A percentile compares a stretch with the other conserved stretches of the same genome.
phyloP scores from a whole-genome alignment of 2,797 vertebrate species.

The Tangara arthus region DNA sequence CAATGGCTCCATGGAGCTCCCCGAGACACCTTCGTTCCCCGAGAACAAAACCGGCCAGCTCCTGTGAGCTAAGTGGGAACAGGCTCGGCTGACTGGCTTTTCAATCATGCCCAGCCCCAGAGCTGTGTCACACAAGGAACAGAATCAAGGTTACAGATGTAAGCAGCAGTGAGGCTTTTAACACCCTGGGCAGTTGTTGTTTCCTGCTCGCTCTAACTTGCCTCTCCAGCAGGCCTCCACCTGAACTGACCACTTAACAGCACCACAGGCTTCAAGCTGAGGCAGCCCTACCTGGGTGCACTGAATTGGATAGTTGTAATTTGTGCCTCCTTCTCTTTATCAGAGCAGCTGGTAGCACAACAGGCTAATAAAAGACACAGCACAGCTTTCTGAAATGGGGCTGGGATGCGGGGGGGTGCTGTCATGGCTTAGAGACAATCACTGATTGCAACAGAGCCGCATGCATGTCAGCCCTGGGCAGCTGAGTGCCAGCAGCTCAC shows the following conservation, averaged over 20 bases:
- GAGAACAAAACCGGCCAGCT: neutral
- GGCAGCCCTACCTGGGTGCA: neutral
- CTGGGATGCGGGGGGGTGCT: neutral
- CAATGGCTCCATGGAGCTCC: conserved; percentile 6
- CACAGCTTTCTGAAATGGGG: neutral
- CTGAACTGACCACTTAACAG: conserved; percentile 5
- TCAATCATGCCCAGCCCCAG: conserved; percentile 32
- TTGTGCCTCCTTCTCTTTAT: neutral
- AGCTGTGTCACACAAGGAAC: neutral
- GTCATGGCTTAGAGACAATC: neutral
- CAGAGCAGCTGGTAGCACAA: conserved; percentile 14
- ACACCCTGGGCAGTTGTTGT: conserved; percentile 19
- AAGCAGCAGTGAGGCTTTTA: conserved; percentile 37
- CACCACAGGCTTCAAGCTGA: conserved; percentile 32
- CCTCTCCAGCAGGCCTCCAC: neutral
- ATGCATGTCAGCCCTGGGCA: neutral
- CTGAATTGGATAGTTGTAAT: neutral
- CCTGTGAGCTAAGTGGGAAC: conserved; percentile 39
- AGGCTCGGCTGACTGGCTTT: conserved; percentile 17
- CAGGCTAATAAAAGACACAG: neutral
- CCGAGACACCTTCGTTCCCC: neutral
- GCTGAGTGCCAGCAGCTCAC: neutral
- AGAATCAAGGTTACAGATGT: conserved; percentile 10
- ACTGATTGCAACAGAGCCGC: neutral
- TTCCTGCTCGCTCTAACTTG: neutral